Percentiles rank a stretch among this genome's conserved stretches.
Conservation (phyloP, 2,113 vertebrate species). For the Riparia riparia region DNA sequence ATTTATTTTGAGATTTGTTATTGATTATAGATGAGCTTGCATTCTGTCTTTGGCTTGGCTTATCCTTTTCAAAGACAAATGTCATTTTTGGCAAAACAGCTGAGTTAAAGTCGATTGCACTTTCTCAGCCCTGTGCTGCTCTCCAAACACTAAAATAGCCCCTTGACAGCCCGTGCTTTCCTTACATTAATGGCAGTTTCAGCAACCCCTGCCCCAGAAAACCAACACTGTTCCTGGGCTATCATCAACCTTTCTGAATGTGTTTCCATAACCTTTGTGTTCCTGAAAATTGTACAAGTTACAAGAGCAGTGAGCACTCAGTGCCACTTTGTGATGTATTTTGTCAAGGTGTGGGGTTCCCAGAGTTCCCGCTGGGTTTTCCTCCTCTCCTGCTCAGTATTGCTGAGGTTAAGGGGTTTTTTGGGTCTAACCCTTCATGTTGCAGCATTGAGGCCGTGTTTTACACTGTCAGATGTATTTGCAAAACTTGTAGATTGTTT, state of each 20-base stretch:
- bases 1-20: neutral
- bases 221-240: neutral
- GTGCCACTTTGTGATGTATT: neutral
- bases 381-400: neutral
- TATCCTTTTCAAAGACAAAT: neutral
- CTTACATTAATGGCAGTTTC: neutral
- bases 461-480: neutral
- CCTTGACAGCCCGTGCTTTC: neutral
- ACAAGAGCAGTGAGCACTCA: rapidly evolving
- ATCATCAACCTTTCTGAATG: neutral
- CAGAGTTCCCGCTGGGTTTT: neutral
- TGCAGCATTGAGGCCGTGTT: rapidly evolving
- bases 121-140: neutral
- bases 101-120: neutral
- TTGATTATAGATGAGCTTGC: neutral
- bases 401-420: neutral
- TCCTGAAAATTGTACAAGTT: neutral
- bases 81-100: constrained; percentile 1
- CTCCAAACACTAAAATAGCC: constrained; percentile 24
- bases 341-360: neutral
- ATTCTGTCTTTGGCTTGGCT: neutral
- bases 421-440: neutral
- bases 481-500: neutral
- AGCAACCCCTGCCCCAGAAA: neutral
- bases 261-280: neutral